These are phyloP conservation scores for Buteo buteo DNA, from an alignment of 2,113 vertebrate species.

Conservation along the genomic window DNA sequence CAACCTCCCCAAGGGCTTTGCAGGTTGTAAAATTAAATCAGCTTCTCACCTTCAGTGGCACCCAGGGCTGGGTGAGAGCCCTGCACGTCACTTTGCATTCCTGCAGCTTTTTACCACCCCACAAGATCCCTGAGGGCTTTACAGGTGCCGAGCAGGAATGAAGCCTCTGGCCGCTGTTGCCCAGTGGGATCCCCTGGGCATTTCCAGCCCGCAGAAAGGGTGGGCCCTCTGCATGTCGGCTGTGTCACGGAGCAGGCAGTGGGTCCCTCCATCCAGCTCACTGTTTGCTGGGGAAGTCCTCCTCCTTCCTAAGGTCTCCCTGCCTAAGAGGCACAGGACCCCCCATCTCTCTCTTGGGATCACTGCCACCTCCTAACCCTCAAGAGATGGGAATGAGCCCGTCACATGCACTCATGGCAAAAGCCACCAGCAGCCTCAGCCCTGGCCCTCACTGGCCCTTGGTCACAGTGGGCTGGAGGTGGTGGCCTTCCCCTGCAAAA, in stretches of 20 bases:
- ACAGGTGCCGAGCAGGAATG: neutral
- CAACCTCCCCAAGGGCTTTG: neutral
- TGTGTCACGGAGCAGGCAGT: neutral
- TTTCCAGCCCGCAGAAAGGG: neutral
- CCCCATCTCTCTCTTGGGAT: neutral
- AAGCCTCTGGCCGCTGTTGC: rapidly evolving
- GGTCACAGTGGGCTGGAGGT: neutral
- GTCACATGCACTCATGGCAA: neutral
- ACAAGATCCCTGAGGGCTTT: neutral
- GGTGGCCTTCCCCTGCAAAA: neutral
- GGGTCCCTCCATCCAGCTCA: rapidly evolving
- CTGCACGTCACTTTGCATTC: rapidly evolving
- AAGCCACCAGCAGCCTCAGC: neutral
- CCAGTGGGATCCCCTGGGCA: neutral
- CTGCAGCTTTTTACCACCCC: neutral
- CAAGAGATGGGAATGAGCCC: neutral
- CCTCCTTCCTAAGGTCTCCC: neutral
- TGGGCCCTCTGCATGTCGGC: rapidly evolving
- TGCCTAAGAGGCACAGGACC: rapidly evolving
- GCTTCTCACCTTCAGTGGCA: neutral
- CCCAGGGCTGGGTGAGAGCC: neutral
- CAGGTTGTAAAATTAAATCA: conserved; percentile 15
- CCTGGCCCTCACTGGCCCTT: neutral
- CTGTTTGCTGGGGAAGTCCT: neutral
- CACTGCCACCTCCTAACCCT: neutral